These are phyloP conservation scores for Holotrichia oblita DNA, from an alignment of 1,140 invertebrate species.

Conservation along the genomic window DNA sequence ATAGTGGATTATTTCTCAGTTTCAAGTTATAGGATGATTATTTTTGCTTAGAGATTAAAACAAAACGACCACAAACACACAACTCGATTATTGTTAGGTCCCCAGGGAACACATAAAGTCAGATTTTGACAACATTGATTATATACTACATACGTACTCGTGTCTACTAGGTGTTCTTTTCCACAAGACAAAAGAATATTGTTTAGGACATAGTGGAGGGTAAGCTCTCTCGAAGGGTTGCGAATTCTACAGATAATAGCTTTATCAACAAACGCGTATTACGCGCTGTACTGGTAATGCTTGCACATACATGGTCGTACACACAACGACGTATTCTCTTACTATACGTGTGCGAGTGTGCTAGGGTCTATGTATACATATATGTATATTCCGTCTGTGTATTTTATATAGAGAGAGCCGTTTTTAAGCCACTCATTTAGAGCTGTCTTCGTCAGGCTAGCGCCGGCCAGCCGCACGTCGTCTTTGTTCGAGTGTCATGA, in stretches of 20 bases:
- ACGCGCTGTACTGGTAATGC: constrained; percentile 22
- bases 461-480: constrained; percentile 48
- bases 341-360: constrained; percentile 32
- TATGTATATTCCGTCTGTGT: constrained; percentile 12
- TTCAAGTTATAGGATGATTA: not conserved
- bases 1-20: no score
- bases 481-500: constrained; percentile 57
- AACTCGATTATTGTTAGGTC: not conserved
- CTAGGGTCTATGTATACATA: constrained; percentile 45
- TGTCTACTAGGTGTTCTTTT: constrained; percentile 19
- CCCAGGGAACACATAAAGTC: not conserved
- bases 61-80: not conserved
- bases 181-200: constrained; percentile 20
- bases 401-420: constrained; percentile 37
- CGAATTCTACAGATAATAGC: constrained; percentile 36
- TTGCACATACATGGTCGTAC: not conserved
- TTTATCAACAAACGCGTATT: constrained; percentile 32
- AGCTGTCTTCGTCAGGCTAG: constrained; percentile 54
- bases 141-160: not conserved
- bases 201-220: constrained; percentile 22
- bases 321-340: not conserved
- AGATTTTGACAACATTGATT: not conserved
- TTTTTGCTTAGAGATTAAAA: not conserved
- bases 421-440: constrained; percentile 43
- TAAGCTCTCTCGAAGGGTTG: constrained; percentile 37